phyloP scores from a whole-genome alignment of 2,888 invertebrate genomes.

The Andrena praecox region DNA sequence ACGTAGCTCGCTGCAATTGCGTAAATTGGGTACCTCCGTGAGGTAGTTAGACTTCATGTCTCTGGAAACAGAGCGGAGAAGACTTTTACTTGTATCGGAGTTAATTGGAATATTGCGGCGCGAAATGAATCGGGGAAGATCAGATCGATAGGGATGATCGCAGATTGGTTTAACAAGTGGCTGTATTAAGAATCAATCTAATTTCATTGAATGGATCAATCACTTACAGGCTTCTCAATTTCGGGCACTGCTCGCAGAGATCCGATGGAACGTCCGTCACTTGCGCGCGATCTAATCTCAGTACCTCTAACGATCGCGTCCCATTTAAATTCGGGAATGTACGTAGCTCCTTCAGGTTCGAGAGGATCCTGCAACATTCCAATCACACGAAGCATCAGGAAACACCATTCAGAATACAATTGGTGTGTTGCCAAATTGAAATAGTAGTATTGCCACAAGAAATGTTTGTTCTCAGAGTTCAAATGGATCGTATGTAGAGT shows the following conservation, averaged over 20 bases:
- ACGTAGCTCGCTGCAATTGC: constrained; percentile 92
- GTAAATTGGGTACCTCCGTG: constrained; percentile 91
- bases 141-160: too few species aligned
- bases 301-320: constrained; percentile 91
- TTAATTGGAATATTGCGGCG: too few species aligned
- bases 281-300: constrained; percentile 93
- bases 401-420: too few species aligned
- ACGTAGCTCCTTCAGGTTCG: constrained; percentile 92
- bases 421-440: too few species aligned
- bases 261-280: constrained; percentile 90
- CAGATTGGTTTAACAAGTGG: not conserved
- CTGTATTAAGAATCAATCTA: not conserved
- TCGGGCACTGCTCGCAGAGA: constrained; percentile 92
- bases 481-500: too few species aligned
- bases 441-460: too few species aligned
- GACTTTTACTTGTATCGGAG: too few species aligned
- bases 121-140: too few species aligned
- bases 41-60: constrained; percentile 95
- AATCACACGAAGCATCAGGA: not conserved
- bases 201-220: not conserved
- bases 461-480: too few species aligned
- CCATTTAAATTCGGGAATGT: constrained; percentile 94
- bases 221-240: constrained; percentile 93
- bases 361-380: constrained; percentile 90
- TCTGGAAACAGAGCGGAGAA: constrained; percentile 86